Conservation (phyloP, 2,113 vertebrate genomes). For the Sinocyclocheilus maitianheensis region DNA sequence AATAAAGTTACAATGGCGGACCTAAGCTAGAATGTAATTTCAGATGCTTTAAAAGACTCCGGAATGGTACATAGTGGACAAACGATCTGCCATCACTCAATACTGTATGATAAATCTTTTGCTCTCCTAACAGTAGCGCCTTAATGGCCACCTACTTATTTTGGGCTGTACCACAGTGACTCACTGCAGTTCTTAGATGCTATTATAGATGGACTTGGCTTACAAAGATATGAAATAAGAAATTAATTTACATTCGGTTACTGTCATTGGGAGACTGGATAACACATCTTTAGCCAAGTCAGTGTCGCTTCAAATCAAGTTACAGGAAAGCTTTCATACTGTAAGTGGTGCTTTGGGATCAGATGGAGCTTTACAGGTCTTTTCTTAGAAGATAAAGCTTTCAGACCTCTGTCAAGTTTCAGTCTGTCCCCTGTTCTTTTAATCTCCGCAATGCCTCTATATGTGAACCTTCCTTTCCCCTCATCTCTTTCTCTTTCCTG, state of each 20-base stretch:
- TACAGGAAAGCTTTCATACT: not conserved
- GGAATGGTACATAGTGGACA: not conserved
- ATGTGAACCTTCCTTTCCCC: conserved; percentile 38
- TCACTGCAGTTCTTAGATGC: conserved; percentile 12
- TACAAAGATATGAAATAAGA: conserved; percentile 4
- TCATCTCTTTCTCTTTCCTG: not conserved
- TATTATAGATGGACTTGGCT: not conserved
- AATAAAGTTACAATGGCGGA: conserved; percentile 1
- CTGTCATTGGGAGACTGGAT: not conserved
- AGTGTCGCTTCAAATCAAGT: not conserved
- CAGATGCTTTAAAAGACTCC: conserved; percentile 4
- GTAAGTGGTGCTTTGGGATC: conserved; percentile 41
- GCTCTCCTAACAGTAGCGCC: conserved; percentile 6
- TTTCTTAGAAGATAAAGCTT: conserved; percentile 52
- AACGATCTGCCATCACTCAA: not conserved
- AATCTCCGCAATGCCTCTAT: conserved; percentile 30
- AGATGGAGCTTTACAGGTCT: conserved; percentile 53
- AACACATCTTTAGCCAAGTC: not conserved
- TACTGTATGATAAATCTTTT: conserved; percentile 2
- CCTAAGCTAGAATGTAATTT: conserved; percentile 13
- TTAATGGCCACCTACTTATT: conserved; percentile 13
- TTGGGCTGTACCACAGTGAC: conserved; percentile 14
- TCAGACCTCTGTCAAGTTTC: conserved; percentile 39
- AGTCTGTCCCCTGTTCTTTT: conserved; percentile 18
- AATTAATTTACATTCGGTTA: not conserved